These are phyloP conservation scores for Coregonus suidteri DNA, from an alignment of 2,797 vertebrate species.

Conservation along the genomic window DNA sequence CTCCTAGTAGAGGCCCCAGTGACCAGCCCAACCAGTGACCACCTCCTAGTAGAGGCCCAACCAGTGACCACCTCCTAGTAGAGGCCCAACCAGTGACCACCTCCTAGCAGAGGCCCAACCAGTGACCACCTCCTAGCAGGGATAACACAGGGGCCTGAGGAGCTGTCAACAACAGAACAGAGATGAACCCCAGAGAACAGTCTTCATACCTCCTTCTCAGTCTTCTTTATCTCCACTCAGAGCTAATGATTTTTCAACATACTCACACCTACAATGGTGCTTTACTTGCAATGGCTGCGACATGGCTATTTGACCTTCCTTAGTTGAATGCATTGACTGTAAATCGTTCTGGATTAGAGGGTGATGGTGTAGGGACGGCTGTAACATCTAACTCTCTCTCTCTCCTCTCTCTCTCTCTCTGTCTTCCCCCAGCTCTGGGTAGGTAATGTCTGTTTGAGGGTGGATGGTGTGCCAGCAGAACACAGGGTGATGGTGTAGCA, in stretches of 20 bases:
- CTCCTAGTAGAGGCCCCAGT: no score
- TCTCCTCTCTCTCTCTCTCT: background rate
- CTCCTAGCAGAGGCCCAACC: constrained; percentile 43
- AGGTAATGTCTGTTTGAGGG: constrained; percentile 30
- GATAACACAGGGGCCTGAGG: constrained; percentile 54
- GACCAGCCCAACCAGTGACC: no score
- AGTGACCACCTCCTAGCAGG: constrained; percentile 49
- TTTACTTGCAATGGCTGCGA: no score
- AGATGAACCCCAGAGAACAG: constrained; percentile 32
- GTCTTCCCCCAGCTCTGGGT: constrained; percentile 43
- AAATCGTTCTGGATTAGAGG: no score
- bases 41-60: no score
- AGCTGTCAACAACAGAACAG: constrained; percentile 53
- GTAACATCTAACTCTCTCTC: background rate
- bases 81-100: constrained; percentile 42
- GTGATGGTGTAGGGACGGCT: no score
- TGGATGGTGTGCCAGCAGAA: constrained; percentile 46
- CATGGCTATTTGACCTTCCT: no score
- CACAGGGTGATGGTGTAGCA: constrained; percentile 71
- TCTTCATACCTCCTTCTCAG: background rate
- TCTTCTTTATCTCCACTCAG: background rate
- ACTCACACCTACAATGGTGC: no score
- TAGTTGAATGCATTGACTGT: no score
- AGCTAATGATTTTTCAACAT: background rate
- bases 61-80: no score